A percentile compares a stretch with the other conserved stretches of the same genome.
These are phyloP conservation scores for Microcebus ravelobensis DNA, from an alignment of 2,113 vertebrate genomes.

Conservation along the genomic window DNA sequence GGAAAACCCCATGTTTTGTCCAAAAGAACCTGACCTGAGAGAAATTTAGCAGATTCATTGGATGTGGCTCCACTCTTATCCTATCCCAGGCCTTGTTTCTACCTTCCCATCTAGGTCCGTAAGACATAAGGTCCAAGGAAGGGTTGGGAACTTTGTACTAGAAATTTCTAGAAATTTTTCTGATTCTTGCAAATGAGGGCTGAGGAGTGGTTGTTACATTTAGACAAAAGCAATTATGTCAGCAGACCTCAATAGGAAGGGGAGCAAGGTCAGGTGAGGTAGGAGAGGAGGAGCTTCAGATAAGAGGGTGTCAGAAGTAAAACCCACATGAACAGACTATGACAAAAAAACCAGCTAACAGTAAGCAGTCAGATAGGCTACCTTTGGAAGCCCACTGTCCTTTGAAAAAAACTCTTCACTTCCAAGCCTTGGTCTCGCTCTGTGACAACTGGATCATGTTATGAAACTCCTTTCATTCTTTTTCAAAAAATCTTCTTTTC, in stretches of 20 bases:
- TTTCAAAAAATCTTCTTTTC: neutral
- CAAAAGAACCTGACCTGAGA: neutral
- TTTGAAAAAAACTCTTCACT: slow-evolving; percentile 1
- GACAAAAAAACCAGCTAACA: neutral
- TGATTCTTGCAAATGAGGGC: neutral
- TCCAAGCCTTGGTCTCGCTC: neutral
- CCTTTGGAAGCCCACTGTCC: neutral
- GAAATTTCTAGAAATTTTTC: slow-evolving; percentile 21
- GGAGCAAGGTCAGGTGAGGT: neutral
- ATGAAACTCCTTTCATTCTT: neutral
- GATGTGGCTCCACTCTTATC: neutral
- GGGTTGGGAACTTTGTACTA: neutral
- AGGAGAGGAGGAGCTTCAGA: neutral
- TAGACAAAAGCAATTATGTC: neutral
- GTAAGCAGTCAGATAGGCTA: neutral
- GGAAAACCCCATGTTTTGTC: neutral
- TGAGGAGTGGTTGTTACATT: neutral
- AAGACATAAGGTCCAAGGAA: slow-evolving; percentile 22
- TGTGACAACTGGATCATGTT: neutral
- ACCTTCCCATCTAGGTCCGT: neutral
- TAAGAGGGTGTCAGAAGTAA: neutral
- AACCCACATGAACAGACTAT: neutral
- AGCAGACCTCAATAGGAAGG: neutral
- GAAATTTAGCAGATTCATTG: neutral
- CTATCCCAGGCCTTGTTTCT: neutral